Evolutionary conservation across 2,888 invertebrate genomes (phyloP), one percentile per base, ranked within the genome.

Genomic region (Autographa gamma): DNA sequence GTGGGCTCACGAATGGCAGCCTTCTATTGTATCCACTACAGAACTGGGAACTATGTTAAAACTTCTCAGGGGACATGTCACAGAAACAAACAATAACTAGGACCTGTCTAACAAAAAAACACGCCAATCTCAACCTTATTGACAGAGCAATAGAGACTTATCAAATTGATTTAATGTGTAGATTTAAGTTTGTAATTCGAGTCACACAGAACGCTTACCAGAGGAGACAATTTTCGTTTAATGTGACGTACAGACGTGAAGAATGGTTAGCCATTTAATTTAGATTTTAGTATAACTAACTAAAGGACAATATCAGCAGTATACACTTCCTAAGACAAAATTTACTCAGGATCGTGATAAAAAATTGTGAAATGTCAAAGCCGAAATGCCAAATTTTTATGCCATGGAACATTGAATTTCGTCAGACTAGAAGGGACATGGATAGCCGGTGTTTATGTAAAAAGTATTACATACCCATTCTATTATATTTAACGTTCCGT

Each of bases 1-100:
- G 41, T 14, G 48, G 65, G 71, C 68, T 78, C 64, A 71, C 52
- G 60, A 60, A 68, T 68, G 66, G 62, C 67, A 68, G 71, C 68
- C 74, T 62, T 72, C 79, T 82, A 77, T 77, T 54, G 18, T 82
- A 81, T 80, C 70, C 75, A 48, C 41, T 52, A 43, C 59, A 61
- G 66, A 72, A 79, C 72, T 70, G 59, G 69, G 56, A 82, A 82
- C 83, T 79, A 83, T 70, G 76, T 76, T 79, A 64, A 71, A 82
- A 82, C 73, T 83, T 81, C 79, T 69, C 60, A 67, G 72, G 59
- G 67, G 76, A 83, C 79, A 83, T 74, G 71, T 71, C 69, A 67
- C 62, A 48, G 31, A 9, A 16, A 63, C 81, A 19, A 76, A 74
- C 3, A 62, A 71, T 58, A 0, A n/a, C n/a, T 13, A 56, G 8